Base-by-base conservation (phyloP, 2,797 vertebrate species). In the Rhinatrema bivittatum region DNA sequence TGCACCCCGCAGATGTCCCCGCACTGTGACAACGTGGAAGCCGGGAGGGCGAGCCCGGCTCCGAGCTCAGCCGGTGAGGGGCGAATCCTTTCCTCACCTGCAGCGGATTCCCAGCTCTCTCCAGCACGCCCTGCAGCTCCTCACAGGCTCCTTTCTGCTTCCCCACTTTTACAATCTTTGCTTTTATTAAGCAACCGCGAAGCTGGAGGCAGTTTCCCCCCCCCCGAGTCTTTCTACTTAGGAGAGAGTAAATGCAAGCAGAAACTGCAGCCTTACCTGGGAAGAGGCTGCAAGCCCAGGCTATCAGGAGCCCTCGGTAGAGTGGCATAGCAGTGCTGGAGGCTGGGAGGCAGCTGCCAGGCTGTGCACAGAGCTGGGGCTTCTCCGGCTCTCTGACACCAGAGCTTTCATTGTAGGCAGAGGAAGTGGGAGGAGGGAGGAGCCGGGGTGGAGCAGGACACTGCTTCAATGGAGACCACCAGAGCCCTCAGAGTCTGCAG, bases 261-360 rank as follows among this genome's bases (percentile, higher is more conserved):
- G n/a, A n/a, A n/a, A n/a, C n/a, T n/a, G n/a, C n/a, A n/a, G n/a
- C 68, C 91, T 84, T 78, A 97, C 95, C 92, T 67, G 88, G 76
- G 42, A 87, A 77, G 50, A 90, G 64, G 68, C 82, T 86, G 73
- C 88, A 79, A 53, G 78, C 76, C 79, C 94, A 95, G 66, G 92
- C 78, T 64, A 93, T 74, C 62, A 90, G 50, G 60, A 87, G 72
- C 64, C 82, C 42, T 41, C 60, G 67, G 84, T 68, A 84, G 72
- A 91, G 81, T 82, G 91, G 91, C 92, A 96, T 96, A 76, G 46
- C 50, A 43, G 44, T 32, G 23, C 59, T 7, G 25, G 25, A 45
- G 42, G 43, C 33, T 28, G 20, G 38, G 7, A 42, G 5, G 36
- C 20, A 44, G n/a, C 46, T 59, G 79, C 78, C 67, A 59, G 71